Conservation (phyloP, 2,888 invertebrate species). For the Ochropleura plecta region DNA sequence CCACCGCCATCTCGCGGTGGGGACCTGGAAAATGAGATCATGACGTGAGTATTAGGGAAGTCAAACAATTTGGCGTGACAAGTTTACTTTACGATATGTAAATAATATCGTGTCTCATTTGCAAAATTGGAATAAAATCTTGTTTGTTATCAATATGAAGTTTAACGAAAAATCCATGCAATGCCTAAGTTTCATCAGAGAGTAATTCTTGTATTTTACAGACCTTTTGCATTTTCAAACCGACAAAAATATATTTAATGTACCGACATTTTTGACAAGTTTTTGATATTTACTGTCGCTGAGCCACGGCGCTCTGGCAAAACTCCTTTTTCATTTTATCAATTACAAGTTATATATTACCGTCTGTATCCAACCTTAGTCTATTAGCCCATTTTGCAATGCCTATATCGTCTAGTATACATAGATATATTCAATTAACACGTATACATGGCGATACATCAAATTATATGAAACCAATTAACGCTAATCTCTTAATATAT, state of each 20-base stretch:
- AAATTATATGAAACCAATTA: too few species aligned
- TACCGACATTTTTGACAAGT: background rate
- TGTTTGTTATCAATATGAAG: background rate
- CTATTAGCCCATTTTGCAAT: background rate
- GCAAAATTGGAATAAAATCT: background rate
- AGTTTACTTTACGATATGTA: background rate
- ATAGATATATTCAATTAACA: conserved; percentile 37
- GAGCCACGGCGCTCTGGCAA: too few species aligned
- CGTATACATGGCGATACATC: background rate
- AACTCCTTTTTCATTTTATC: background rate
- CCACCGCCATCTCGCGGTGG: conserved; percentile 99
- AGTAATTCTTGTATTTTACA: background rate
- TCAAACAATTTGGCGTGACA: background rate
- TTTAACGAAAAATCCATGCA: background rate
- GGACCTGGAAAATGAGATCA: conserved; percentile 91
- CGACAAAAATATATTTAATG: background rate
- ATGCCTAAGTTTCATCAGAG: background rate
- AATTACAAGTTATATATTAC: background rate
- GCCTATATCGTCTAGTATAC: background rate
- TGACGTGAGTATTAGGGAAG: conserved; percentile 5
- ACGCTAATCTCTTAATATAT: too few species aligned
- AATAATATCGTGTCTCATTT: background rate
- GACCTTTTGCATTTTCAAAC: background rate
- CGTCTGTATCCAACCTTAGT: background rate
- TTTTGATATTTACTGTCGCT: background rate